phyloP scores from a whole-genome alignment of 2,797 vertebrate species.

The Cyprinella venusta region DNA sequence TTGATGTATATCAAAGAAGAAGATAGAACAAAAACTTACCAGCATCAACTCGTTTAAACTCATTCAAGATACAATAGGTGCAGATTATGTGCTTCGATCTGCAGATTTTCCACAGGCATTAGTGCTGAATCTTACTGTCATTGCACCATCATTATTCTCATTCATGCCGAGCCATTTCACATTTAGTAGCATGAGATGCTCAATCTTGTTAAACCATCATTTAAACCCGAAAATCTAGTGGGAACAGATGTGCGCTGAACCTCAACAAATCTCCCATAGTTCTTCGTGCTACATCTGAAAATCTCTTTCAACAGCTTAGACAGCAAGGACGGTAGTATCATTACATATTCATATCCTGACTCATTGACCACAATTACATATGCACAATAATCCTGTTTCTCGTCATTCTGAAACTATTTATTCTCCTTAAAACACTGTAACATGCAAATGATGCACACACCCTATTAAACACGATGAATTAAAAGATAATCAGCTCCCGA shows the following conservation, averaged over 20 bases:
- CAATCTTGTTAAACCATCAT: constrained; percentile 28
- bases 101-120: constrained; percentile 25
- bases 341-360: constrained; percentile 29
- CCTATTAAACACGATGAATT: constrained; percentile 30
- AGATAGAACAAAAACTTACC: not conserved
- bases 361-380: constrained; percentile 27
- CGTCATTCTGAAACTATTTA: constrained; percentile 6
- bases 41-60: not conserved
- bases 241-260: constrained; percentile 22
- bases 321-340: not conserved
- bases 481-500: constrained; percentile 26
- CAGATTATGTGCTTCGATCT: not conserved
- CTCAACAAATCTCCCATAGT: constrained; percentile 32
- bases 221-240: constrained; percentile 30
- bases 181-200: constrained; percentile 24
- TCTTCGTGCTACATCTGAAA: not conserved
- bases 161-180: constrained; percentile 5
- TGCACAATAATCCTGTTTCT: constrained; percentile 43
- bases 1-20: not conserved
- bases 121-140: not conserved
- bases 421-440: constrained; percentile 9
- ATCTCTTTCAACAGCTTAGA: constrained; percentile 15
- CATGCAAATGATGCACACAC: constrained; percentile 7
- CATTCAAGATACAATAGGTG: not conserved
- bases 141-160: constrained; percentile 20